Conservation (phyloP, 2,113 vertebrate species). For the Urocolius indicus region DNA sequence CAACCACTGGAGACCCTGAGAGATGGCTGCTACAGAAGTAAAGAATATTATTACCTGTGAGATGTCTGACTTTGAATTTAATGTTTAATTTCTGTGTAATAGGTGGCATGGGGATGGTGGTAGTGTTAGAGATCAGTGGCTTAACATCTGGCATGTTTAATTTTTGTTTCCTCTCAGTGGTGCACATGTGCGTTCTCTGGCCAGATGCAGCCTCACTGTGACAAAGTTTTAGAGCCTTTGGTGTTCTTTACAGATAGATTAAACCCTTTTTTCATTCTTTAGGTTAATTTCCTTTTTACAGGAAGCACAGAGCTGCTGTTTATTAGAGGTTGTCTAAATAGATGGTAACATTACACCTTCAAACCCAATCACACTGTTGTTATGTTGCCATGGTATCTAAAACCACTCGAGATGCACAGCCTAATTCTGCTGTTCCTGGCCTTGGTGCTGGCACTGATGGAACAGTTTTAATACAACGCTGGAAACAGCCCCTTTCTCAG, state of each 20-base stretch:
- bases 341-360: not conserved
- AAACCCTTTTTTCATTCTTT: not conserved
- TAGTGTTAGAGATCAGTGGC: not conserved
- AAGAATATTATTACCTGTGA: not conserved
- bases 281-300: not conserved
- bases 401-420: not conserved
- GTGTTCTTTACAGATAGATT: not conserved
- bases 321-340: not conserved
- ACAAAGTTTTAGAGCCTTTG: not conserved
- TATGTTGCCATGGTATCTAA: not conserved
- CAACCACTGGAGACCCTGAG: not conserved
- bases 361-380: not conserved
- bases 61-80: not conserved
- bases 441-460: not conserved
- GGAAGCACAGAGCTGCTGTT: not conserved
- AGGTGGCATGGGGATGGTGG: not conserved
- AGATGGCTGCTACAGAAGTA: not conserved
- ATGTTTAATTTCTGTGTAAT: not conserved
- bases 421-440: not conserved
- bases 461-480: not conserved
- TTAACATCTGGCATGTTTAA: not conserved
- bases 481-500: not conserved
- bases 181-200: fast-evolving
- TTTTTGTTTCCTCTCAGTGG: not conserved
- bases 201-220: not conserved